phyloP scores from a whole-genome alignment of 1,140 invertebrate species.

The Wasmannia auropunctata region DNA sequence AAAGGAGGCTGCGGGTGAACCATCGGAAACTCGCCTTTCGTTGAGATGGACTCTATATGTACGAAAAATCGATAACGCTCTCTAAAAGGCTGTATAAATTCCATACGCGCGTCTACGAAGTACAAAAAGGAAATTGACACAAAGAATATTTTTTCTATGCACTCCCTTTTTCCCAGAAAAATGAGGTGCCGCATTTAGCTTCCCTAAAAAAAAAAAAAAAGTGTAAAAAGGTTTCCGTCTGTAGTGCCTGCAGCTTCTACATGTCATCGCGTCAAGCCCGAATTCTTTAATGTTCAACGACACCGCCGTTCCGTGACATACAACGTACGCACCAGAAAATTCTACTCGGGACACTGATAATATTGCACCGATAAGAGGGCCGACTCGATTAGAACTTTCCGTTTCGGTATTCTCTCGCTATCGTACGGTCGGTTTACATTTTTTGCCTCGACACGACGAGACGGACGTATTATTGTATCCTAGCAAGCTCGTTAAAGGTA shows the following conservation, averaged over 20 bases:
- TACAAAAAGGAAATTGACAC: background rate
- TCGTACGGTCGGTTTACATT: background rate
- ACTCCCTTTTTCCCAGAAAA: background rate
- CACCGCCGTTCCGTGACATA: background rate
- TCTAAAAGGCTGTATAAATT: background rate
- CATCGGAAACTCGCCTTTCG: background rate
- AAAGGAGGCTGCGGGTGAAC: background rate
- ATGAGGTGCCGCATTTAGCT: background rate
- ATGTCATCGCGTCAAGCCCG: background rate
- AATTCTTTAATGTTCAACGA: conserved; percentile 7
- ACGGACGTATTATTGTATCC: background rate
- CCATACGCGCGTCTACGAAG: background rate
- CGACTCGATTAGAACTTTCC: conserved; percentile 16
- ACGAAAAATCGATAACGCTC: background rate
- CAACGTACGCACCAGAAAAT: conserved; percentile 32
- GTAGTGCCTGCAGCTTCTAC: conserved; percentile 7
- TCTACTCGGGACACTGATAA: conserved; percentile 15
- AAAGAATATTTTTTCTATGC: conserved; percentile 9
- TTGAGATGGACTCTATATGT: background rate
- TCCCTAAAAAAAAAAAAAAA: background rate
- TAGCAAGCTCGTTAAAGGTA: conserved; percentile 42
- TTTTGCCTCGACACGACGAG: conserved; percentile 12
- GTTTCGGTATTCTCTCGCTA: conserved; percentile 22
- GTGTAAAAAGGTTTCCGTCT: background rate
- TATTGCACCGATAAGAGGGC: conserved; percentile 12